A percentile compares a stretch with the other conserved stretches of the same genome.
phyloP scores from a whole-genome alignment of 2,113 vertebrate genomes.

The Lophura nycthemera region DNA sequence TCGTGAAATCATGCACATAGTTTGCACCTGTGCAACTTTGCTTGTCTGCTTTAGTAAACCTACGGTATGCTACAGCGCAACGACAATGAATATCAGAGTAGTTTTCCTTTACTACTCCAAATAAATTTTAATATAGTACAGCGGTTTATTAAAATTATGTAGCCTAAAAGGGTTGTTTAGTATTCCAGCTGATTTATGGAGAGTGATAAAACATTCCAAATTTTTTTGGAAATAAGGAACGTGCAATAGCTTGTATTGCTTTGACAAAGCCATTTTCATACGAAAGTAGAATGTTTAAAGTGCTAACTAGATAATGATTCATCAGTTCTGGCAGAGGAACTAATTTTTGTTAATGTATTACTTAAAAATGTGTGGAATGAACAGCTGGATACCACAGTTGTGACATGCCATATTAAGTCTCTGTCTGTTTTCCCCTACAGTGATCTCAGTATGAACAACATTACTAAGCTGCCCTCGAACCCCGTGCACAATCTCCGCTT shows the following conservation, averaged over 20 bases:
- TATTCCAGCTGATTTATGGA: slow-evolving; percentile 50
- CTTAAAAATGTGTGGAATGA: slow-evolving; percentile 74
- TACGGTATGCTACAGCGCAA: background rate
- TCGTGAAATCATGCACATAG: background rate
- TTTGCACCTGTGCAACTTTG: background rate
- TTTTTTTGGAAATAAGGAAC: slow-evolving; percentile 1
- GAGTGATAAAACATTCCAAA: slow-evolving; percentile 11
- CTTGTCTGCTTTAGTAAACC: background rate
- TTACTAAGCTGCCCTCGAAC: slow-evolving; percentile 83
- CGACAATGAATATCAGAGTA: background rate
- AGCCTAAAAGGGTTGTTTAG: background rate
- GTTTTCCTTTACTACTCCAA: background rate
- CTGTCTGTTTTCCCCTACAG: slow-evolving; percentile 82
- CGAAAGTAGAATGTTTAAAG: background rate
- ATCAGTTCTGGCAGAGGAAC: slow-evolving; percentile 54
- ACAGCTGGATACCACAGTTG: slow-evolving; percentile 72
- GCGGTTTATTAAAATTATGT: slow-evolving; percentile 23
- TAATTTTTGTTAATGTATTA: slow-evolving; percentile 55
- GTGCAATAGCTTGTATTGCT: slow-evolving; percentile 12
- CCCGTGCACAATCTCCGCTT: slow-evolving; percentile 87
- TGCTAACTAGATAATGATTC: slow-evolving; percentile 60
- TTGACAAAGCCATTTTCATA: background rate
- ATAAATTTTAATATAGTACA: slow-evolving; percentile 1
- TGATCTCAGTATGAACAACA: slow-evolving; percentile 97
- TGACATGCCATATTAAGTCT: slow-evolving; percentile 61